These are phyloP conservation scores for Neuroterus valhalla DNA, from an alignment of 1,140 invertebrate genomes.

Conservation along the genomic window DNA sequence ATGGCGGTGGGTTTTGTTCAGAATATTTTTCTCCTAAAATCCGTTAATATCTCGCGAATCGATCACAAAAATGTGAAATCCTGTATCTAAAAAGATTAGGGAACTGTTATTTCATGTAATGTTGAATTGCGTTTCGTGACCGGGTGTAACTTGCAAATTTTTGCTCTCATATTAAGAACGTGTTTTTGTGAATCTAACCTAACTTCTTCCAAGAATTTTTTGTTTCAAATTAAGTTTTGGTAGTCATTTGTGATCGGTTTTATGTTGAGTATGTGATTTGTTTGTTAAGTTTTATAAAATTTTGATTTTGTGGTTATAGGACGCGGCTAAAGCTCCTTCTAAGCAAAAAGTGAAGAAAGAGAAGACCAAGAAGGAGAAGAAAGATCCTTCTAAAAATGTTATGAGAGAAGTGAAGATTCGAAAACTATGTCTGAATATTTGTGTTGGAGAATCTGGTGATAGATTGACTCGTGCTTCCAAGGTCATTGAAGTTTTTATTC, in stretches of 20 bases:
- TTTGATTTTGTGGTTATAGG: conserved; percentile 52
- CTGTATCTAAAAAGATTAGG: conserved; percentile 19
- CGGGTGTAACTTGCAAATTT: background rate
- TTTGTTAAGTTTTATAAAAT: background rate
- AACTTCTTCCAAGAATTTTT: background rate
- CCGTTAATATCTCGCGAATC: conserved; percentile 32
- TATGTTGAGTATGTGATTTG: background rate
- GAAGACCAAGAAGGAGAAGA: conserved; percentile 81
- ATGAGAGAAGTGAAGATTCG: conserved; percentile 98
- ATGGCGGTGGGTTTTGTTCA: conserved; percentile 66
- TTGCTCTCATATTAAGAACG: conserved; percentile 29
- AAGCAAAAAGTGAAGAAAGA: conserved; percentile 73
- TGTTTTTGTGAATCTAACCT: conserved; percentile 4
- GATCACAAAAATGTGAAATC: conserved; percentile 18
- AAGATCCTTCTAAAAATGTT: conserved; percentile 94
- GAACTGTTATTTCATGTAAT: background rate
- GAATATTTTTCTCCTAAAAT: conserved; percentile 52
- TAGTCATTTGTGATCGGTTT: background rate
- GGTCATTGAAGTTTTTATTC: conserved; percentile 74
- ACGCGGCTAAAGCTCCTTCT: conserved; percentile 53
- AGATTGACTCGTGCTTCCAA: conserved; percentile 99
- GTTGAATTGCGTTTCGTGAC: conserved; percentile 42
- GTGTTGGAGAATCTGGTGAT: conserved; percentile 99
- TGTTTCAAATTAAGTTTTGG: too few relatives aligned
- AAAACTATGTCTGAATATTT: conserved; percentile 99